Percentiles rank a stretch among this genome's conserved stretches.
phyloP scores from a whole-genome alignment of 2,888 invertebrate genomes.

The Drosophila paucipuncta region DNA sequence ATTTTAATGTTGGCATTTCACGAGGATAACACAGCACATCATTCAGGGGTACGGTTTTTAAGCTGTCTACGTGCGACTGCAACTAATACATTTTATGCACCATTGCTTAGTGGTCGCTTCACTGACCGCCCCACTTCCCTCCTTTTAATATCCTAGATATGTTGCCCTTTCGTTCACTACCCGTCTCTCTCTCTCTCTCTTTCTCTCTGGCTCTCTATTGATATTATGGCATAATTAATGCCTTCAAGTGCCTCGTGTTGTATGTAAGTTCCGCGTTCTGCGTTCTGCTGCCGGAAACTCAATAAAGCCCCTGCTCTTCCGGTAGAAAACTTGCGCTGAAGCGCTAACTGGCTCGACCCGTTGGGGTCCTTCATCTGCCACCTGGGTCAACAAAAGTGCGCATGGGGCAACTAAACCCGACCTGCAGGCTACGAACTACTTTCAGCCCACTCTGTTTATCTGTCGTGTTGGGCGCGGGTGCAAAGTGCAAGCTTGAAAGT shows the following conservation, averaged over 20 bases:
- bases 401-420: conserved; percentile 29
- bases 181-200: background rate
- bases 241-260: conserved; percentile 49
- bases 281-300: conserved; percentile 60
- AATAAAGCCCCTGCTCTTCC: conserved; percentile 63
- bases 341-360: conserved; percentile 50
- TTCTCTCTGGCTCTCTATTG: background rate
- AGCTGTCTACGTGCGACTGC: conserved; percentile 24
- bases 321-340: conserved; percentile 58
- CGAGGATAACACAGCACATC: conserved; percentile 57
- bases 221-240: conserved; percentile 70
- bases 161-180: conserved; percentile 30
- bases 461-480: conserved; percentile 30
- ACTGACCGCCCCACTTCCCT: conserved; percentile 8
- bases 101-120: conserved; percentile 15
- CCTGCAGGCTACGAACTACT: conserved; percentile 4
- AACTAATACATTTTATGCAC: conserved; percentile 45
- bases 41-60: conserved; percentile 23
- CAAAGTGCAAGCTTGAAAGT: conserved; percentile 76
- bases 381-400: conserved; percentile 59
- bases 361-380: conserved; percentile 15
- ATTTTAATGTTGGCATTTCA: conserved; percentile 69
- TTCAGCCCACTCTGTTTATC: background rate
- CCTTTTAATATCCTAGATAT: conserved; percentile 50
- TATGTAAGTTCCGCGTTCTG: conserved; percentile 24